phyloP scores from a whole-genome alignment of 92 coral and sea anemone species.

The Palythoa grandiflora region DNA sequence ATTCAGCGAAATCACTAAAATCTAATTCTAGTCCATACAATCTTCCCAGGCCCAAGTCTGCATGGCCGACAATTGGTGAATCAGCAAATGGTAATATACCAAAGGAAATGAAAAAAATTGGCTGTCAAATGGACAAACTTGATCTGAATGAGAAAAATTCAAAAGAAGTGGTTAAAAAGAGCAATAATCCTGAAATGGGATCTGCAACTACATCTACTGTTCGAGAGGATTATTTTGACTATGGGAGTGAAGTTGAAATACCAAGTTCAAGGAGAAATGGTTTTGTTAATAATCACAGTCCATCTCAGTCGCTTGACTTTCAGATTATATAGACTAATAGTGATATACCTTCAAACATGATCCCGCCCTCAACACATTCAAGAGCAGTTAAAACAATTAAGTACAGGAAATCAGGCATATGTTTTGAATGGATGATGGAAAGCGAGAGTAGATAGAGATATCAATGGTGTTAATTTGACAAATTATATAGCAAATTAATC shows the following conservation, averaged over 20 bases:
- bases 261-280: constrained; percentile 7
- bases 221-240: constrained; percentile 87
- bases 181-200: constrained; percentile 21
- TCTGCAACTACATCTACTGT: constrained; percentile 63
- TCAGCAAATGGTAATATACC: constrained; percentile 46
- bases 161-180: background rate
- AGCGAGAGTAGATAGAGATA: background rate
- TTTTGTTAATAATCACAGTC: constrained; percentile 13
- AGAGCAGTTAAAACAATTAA: background rate
- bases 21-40: constrained; percentile 5
- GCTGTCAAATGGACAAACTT: constrained; percentile 67
- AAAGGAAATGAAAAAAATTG: constrained; percentile 62
- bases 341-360: background rate
- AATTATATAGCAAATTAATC: background rate
- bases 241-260: constrained; percentile 84
- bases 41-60: constrained; percentile 33
- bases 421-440: background rate
- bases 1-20: background rate
- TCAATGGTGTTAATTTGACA: background rate
- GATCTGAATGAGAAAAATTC: constrained; percentile 55
- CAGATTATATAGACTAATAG: background rate
- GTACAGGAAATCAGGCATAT: background rate
- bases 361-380: background rate
- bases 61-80: constrained; percentile 31
- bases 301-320: constrained; percentile 31